These are phyloP conservation scores for Toxotes jaculatrix DNA, from an alignment of 2,113 vertebrate species.

Conservation along the genomic window DNA sequence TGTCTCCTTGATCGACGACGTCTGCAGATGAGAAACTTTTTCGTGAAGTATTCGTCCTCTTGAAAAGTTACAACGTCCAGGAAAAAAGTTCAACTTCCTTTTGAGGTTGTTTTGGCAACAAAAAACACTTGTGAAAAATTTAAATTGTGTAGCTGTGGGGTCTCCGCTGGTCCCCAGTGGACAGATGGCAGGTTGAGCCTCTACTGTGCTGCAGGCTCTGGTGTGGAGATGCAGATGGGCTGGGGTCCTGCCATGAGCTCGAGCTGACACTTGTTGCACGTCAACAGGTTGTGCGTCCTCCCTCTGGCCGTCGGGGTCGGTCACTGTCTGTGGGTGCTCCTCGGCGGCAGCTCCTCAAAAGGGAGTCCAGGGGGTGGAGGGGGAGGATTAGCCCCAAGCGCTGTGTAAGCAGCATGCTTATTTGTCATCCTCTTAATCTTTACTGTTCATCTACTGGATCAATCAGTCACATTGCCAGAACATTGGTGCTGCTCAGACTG, in stretches of 20 bases:
- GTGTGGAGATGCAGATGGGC: constrained; percentile 47
- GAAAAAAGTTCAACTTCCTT: constrained; percentile 6
- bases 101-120: neutral
- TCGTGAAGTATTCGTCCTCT: neutral
- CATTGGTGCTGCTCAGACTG: constrained; percentile 47
- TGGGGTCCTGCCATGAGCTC: constrained; percentile 43
- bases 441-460: constrained; percentile 90
- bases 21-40: neutral
- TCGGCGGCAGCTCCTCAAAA: constrained; percentile 84
- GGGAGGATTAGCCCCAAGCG: constrained; percentile 86
- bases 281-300: constrained; percentile 50
- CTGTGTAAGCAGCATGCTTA: constrained; percentile 89
- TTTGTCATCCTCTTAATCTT: constrained; percentile 97
- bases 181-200: constrained; percentile 56
- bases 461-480: constrained; percentile 86
- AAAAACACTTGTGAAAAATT: neutral
- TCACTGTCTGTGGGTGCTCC: constrained; percentile 74
- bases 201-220: constrained; percentile 32
- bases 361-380: constrained; percentile 60
- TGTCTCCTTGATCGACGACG: neutral
- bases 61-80: neutral
- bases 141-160: neutral
- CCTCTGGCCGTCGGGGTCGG: constrained; percentile 46
- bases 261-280: constrained; percentile 55
- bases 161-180: constrained; percentile 28